These are phyloP conservation scores for Eurytoma californica DNA, from an alignment of 2,888 invertebrate genomes.

Conservation along the genomic window DNA sequence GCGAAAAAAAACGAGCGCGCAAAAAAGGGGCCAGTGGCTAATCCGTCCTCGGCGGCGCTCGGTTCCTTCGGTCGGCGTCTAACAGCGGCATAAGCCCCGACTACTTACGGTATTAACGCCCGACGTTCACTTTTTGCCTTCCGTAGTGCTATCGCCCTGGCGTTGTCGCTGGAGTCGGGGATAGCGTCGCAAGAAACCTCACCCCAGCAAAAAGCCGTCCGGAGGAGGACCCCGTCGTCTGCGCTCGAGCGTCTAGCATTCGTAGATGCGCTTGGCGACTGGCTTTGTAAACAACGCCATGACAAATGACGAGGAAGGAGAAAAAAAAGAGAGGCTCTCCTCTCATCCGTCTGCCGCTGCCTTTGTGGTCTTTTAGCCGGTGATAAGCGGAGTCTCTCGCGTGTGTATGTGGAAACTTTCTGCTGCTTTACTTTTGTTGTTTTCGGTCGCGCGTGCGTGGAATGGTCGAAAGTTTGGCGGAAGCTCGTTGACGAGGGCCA, in stretches of 20 bases:
- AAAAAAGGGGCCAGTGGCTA: slow-evolving; percentile 14
- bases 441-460: background rate
- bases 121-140: slow-evolving; percentile 39
- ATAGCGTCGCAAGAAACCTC: background rate
- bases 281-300: slow-evolving; percentile 64
- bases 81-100: slow-evolving; percentile 26
- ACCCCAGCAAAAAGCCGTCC: slow-evolving; percentile 1
- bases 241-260: background rate
- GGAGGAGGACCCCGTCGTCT: background rate
- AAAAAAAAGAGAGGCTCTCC: background rate
- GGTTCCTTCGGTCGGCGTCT: background rate
- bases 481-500: too few relatives aligned
- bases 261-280: background rate
- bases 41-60: slow-evolving; percentile 25
- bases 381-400: background rate
- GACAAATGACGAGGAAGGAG: slow-evolving; percentile 64
- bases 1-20: background rate
- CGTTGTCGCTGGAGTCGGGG: background rate
- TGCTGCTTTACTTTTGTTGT: too few relatives aligned
- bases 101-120: slow-evolving; percentile 53
- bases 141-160: background rate
- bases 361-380: background rate
- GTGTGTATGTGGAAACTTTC: too few relatives aligned
- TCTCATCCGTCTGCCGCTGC: too few relatives aligned
- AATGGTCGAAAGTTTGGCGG: background rate